Evolutionary conservation across 2,888 invertebrate species (phyloP).

Genomic region (Neuroscelio doddi): DNA sequence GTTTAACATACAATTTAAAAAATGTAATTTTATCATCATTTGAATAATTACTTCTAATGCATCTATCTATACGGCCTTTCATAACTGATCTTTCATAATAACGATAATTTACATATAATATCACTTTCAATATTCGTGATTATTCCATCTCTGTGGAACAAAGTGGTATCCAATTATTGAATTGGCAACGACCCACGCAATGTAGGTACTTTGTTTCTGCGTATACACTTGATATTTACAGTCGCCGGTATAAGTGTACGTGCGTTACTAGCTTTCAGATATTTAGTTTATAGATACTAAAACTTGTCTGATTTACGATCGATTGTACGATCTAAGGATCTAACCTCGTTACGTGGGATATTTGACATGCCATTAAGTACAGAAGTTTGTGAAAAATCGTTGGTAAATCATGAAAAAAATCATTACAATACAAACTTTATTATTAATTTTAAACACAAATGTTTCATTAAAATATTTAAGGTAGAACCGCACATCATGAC

Average conservation of each 20-base stretch:
- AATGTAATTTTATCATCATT: no score
- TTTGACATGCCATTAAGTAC: neutral
- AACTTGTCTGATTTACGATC: constrained; percentile 7
- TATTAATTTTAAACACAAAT: no score
- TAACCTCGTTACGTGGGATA: constrained; percentile 8
- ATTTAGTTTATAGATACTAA: constrained; percentile 7
- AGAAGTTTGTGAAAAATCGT: no score
- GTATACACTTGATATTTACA: constrained; percentile 22
- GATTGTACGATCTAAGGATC: constrained; percentile 9
- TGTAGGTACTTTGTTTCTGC: constrained; percentile 23
- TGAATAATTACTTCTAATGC: no score
- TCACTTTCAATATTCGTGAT: constrained; percentile 1
- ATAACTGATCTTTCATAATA: constrained; percentile 1
- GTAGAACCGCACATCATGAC: no score
- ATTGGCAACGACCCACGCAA: constrained; percentile 30
- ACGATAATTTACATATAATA: constrained; percentile 3
- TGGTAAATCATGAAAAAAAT: no score
- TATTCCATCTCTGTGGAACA: constrained; percentile 5
- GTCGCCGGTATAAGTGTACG: constrained; percentile 4
- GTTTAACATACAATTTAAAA: no score
- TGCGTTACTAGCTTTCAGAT: neutral
- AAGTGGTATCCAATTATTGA: constrained; percentile 29
- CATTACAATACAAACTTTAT: no score
- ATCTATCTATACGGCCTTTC: no score
- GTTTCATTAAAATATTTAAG: no score